A percentile compares a stretch with the other conserved stretches of the same genome.
phyloP scores from a whole-genome alignment of 2,888 invertebrate species.

The Lasiommata megera region DNA sequence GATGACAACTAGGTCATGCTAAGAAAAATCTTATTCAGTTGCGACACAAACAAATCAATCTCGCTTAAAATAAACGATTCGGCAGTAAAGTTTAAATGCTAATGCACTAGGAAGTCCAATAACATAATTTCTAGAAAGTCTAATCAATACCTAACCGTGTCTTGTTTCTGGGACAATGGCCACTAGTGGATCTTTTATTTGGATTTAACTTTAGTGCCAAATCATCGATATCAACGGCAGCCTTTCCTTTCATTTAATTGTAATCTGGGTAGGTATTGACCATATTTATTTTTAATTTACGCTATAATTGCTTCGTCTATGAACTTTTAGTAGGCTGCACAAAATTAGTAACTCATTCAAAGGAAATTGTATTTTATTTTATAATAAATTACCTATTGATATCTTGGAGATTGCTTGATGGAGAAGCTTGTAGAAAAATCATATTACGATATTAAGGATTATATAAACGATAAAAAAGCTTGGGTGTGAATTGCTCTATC shows the following conservation, averaged over 20 bases:
- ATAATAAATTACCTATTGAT: no score
- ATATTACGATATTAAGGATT: no score
- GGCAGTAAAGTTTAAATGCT: slow-evolving; percentile 4
- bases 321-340: no score
- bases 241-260: neutral
- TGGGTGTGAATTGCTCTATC: no score
- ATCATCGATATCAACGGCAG: neutral
- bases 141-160: slow-evolving; percentile 20
- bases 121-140: slow-evolving; percentile 16
- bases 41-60: slow-evolving; percentile 12
- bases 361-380: no score
- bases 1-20: neutral
- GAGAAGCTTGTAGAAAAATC: no score
- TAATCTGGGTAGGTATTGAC: neutral
- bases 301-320: no score
- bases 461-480: no score
- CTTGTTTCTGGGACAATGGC: slow-evolving; percentile 21
- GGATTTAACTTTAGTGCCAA: slow-evolving; percentile 16
- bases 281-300: no score
- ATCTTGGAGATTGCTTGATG: no score
- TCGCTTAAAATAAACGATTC: neutral
- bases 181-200: slow-evolving; percentile 16
- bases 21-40: neutral
- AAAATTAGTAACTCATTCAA: no score
- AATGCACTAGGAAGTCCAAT: slow-evolving; percentile 17